Conservation (phyloP, 2,888 invertebrate species). For the Lomographa bimaculata region DNA sequence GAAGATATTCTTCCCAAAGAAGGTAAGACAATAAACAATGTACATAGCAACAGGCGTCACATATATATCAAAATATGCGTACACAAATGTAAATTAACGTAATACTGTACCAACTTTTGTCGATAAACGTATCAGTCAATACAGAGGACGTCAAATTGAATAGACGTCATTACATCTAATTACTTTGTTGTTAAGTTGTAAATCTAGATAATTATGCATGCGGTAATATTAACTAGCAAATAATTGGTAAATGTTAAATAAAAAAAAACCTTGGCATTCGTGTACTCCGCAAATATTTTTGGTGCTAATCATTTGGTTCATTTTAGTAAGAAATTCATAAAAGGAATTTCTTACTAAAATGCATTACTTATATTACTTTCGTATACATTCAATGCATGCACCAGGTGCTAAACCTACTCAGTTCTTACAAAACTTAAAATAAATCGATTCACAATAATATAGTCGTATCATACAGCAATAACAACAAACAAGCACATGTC, state of each 20-base stretch:
- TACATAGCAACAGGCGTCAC: constrained; percentile 23
- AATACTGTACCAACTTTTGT: constrained; percentile 3
- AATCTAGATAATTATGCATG: constrained; percentile 10
- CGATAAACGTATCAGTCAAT: constrained; percentile 8
- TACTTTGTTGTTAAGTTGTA: constrained; percentile 10
- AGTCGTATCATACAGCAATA: too few species aligned
- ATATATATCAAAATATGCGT: constrained; percentile 16
- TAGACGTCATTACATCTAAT: constrained; percentile 16
- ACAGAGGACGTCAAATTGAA: constrained; percentile 13
- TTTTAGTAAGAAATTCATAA: too few species aligned
- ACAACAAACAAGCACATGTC: too few species aligned
- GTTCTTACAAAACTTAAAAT: too few species aligned
- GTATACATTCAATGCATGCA: too few species aligned
- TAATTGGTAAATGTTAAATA: background rate
- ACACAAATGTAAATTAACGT: constrained; percentile 12
- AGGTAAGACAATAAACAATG: constrained; percentile 53
- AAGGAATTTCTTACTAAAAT: too few species aligned
- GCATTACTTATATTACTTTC: too few species aligned
- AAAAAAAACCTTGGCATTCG: too few species aligned
- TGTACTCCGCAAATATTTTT: too few species aligned
- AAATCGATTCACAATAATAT: too few species aligned
- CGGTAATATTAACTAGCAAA: background rate
- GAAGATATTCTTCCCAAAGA: constrained; percentile 79
- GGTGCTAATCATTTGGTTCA: too few species aligned
- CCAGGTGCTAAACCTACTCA: too few species aligned